A percentile compares a stretch with the other conserved stretches of the same genome.
These are phyloP conservation scores for Drosophila subpulchrella DNA, from an alignment of 1,140 invertebrate species.

Conservation along the genomic window DNA sequence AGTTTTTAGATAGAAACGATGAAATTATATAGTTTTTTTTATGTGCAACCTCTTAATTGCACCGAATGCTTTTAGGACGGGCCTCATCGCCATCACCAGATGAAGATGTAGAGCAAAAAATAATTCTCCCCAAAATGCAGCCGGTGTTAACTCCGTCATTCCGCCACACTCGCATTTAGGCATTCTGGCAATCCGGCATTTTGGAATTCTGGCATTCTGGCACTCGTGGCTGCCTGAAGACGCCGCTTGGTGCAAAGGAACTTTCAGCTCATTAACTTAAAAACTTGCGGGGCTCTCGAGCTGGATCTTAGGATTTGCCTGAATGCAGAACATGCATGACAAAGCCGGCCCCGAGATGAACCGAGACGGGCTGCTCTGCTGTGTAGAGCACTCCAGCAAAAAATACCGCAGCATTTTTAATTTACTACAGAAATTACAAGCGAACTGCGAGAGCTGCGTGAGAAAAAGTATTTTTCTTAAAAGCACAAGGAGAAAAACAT, in stretches of 20 bases:
- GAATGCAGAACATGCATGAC: constrained; percentile 59
- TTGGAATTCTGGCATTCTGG: constrained; percentile 10
- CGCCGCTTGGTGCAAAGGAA: constrained; percentile 32
- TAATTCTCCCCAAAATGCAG: constrained; percentile 18
- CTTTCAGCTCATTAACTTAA: constrained; percentile 68
- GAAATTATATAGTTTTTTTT: constrained; percentile 1
- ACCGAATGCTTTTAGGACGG: constrained; percentile 9
- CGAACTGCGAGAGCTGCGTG: constrained; percentile 44
- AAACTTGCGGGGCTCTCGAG: constrained; percentile 61
- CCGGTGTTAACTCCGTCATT: constrained; percentile 4
- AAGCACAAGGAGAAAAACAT: constrained; percentile 65
- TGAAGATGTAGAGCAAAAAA: constrained; percentile 19
- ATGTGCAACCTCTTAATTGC: constrained; percentile 28
- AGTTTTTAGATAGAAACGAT: neutral
- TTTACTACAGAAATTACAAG: constrained; percentile 78
- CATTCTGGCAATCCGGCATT: constrained; percentile 7
- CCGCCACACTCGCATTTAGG: too few relatives aligned
- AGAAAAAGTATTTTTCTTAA: constrained; percentile 67
- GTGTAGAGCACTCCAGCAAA: constrained; percentile 56
- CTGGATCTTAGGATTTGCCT: constrained; percentile 40
- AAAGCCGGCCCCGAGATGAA: constrained; percentile 54
- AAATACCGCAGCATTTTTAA: constrained; percentile 71
- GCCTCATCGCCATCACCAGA: constrained; percentile 7
- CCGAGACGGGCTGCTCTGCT: constrained; percentile 30
- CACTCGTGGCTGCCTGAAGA: constrained; percentile 26